phyloP scores from a whole-genome alignment of 1,140 invertebrate genomes.

The Acyrthosiphon pisum region DNA sequence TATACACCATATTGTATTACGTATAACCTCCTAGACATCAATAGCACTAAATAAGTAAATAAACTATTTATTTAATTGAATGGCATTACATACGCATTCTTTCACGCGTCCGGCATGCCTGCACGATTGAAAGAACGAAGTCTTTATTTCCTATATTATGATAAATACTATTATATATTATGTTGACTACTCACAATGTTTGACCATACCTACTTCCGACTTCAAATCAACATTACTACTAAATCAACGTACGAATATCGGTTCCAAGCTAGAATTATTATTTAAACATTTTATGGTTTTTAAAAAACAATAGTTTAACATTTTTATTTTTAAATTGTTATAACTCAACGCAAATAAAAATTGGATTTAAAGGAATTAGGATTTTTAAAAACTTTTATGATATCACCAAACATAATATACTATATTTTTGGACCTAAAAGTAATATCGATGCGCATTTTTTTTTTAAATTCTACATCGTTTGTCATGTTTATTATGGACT shows the following conservation, averaged over 20 bases:
- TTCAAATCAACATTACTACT: not conserved
- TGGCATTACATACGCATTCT: not conserved
- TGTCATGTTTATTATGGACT: not conserved
- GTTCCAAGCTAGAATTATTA: not conserved
- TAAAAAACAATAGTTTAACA: not conserved
- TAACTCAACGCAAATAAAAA: not conserved
- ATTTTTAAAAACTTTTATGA: not conserved
- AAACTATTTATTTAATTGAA: not conserved
- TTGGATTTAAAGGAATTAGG: not conserved
- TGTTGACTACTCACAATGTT: not conserved
- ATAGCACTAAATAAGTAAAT: not conserved
- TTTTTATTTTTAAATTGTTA: not conserved
- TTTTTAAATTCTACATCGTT: not conserved
- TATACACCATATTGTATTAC: not conserved
- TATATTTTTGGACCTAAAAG: not conserved
- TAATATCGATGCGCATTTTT: not conserved
- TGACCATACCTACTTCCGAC: not conserved
- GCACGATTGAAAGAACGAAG: not conserved
- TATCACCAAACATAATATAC: not conserved
- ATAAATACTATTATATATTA: not conserved
- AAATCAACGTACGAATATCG: not conserved
- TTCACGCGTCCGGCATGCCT: not conserved
- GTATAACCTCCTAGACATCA: not conserved
- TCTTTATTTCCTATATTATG: not conserved
- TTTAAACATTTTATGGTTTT: not conserved